phyloP scores from a whole-genome alignment of 2,888 invertebrate genomes.

The Geotrupes spiniger region DNA sequence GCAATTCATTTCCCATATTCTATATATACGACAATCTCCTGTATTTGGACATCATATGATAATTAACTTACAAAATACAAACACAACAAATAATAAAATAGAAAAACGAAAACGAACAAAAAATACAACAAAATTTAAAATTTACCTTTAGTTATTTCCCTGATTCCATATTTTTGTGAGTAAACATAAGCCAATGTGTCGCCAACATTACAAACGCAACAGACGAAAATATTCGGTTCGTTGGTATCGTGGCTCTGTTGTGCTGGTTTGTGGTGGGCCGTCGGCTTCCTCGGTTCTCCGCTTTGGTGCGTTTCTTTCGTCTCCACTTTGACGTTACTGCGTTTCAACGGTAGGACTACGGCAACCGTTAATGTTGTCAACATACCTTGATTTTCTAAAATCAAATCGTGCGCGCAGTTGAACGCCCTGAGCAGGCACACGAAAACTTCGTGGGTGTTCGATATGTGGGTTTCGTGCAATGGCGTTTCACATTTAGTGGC shows the following conservation, averaged over 20 bases:
- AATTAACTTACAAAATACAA: too few species aligned
- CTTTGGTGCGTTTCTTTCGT: slow-evolving; percentile 19
- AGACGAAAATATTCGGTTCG: slow-evolving; percentile 54
- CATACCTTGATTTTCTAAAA: slow-evolving; percentile 77
- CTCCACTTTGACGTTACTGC: slow-evolving; percentile 20
- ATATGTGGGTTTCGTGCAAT: slow-evolving; percentile 37
- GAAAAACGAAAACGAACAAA: not conserved
- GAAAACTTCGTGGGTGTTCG: slow-evolving; percentile 70
- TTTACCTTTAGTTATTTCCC: slow-evolving; percentile 74
- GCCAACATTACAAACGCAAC: slow-evolving; percentile 86
- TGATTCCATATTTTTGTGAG: slow-evolving; percentile 69
- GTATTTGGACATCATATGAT: too few species aligned
- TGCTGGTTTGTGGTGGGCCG: not conserved
- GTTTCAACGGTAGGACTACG: slow-evolving; percentile 63
- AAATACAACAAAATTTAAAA: not conserved
- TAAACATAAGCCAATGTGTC: slow-evolving; percentile 88
- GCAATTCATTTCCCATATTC: too few species aligned
- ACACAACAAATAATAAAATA: too few species aligned
- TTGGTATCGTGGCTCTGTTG: not conserved
- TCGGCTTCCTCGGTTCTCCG: not conserved
- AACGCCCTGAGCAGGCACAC: slow-evolving; percentile 74
- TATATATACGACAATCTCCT: too few species aligned
- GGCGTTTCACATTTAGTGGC: slow-evolving; percentile 23
- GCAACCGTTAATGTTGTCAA: slow-evolving; percentile 83
- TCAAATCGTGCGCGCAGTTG: slow-evolving; percentile 81